Evolutionary conservation across 2,113 vertebrate species (phyloP).

Genomic region (Bos taurus): ARS-UCD2.0 NC_037328.1:125485501-125486000

Average conservation of each 20-base stretch:
- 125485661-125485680: not conserved
- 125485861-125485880: not conserved
- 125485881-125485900: not conserved
- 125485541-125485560: not conserved
- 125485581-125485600: not conserved
- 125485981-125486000: not conserved
- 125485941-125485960: not conserved
- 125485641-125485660: not conserved
- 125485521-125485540: not conserved
- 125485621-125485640: not conserved
- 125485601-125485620: not conserved
- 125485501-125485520: not conserved
- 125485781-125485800: not conserved
- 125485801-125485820: not conserved
- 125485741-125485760: not conserved
- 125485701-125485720: not conserved
- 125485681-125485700: not conserved
- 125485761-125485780: fast-evolving
- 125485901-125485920: not conserved
- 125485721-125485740: not conserved
- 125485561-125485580: not conserved
- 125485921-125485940: not conserved
- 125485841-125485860: not conserved
- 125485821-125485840: not conserved
- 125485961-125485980: not conserved